Base-by-base conservation (phyloP, 2,113 vertebrate species). In the Coptodon rendalli region DNA sequence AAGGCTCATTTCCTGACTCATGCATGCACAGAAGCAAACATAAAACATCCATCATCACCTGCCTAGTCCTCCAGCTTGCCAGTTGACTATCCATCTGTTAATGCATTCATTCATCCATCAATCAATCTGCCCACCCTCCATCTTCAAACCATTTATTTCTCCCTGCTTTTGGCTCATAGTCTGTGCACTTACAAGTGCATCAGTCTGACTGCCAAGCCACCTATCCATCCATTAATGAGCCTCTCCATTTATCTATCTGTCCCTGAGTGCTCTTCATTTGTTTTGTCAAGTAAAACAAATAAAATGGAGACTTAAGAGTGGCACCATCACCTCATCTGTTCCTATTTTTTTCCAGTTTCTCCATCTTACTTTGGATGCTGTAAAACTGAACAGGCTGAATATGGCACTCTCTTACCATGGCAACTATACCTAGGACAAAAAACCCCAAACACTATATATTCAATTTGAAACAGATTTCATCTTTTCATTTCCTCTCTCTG, bases 401-500 rank as follows among this genome's bases (percentile, higher is more conserved):
- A 38, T 38, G 40, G 40, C 31, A 11, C 14, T 53, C 36, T 63
- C 71, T 36, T 19, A 56, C 5, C 24, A 36, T 19, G 24, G 76
- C 9, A 54, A 71, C 80, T 50, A 54, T 34, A 50, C 36, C 13
- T 19, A 11, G 71, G 24, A 81, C 48, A 24, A 86, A 50, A 53
- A 34, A 81, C 38, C 10, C 12, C 36, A 31, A 71, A 34, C 14
- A 43, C 9, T 52, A 53, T 31, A 29, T 36, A 86, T 89, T 88
- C 45, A 84, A 48, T 90, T 90, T 87, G 19, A 56, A 89, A 86
- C 16, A 50, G 83, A 92, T 91, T 87, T 68, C 24, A 88, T 93
- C 88, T 91, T 90, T 92, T 93, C 66, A 92, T 93, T 93, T 93
- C 85, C 87, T 89, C 76, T 84, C 22, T 6, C 73, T 63, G 59